Evolutionary conservation across 2,797 vertebrate genomes (phyloP).

Genomic region (Avahi laniger): DNA sequence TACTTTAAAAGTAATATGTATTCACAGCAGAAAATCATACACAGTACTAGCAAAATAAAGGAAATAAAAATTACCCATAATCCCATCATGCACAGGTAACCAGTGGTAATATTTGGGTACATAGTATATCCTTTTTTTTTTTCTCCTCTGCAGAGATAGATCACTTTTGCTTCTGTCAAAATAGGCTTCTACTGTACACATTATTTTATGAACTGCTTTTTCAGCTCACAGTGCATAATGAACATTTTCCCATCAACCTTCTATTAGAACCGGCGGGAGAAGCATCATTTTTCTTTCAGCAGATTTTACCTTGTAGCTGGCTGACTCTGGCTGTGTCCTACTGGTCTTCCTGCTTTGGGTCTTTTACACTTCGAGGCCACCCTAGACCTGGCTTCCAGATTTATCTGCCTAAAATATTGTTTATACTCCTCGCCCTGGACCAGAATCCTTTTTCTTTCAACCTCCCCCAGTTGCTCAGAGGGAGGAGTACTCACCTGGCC

Average conservation of each 20-base stretch:
- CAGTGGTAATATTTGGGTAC: neutral
- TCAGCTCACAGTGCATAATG: neutral
- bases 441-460: neutral
- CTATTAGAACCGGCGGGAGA: neutral
- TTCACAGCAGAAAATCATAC: neutral
- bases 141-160: neutral
- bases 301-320: neutral
- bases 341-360: neutral
- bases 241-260: neutral
- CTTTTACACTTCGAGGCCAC: neutral
- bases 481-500: neutral
- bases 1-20: neutral
- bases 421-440: neutral
- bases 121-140: neutral
- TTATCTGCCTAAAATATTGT: neutral
- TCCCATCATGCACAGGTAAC: neutral
- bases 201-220: neutral
- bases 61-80: conserved; percentile 2
- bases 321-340: neutral
- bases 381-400: neutral
- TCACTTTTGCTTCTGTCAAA: conserved; percentile 3
- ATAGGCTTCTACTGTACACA: neutral
- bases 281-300: neutral
- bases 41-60: neutral
- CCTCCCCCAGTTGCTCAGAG: neutral